Base-by-base conservation (phyloP, 2,888 invertebrate genomes). In the Cheilosia scutellata region DNA sequence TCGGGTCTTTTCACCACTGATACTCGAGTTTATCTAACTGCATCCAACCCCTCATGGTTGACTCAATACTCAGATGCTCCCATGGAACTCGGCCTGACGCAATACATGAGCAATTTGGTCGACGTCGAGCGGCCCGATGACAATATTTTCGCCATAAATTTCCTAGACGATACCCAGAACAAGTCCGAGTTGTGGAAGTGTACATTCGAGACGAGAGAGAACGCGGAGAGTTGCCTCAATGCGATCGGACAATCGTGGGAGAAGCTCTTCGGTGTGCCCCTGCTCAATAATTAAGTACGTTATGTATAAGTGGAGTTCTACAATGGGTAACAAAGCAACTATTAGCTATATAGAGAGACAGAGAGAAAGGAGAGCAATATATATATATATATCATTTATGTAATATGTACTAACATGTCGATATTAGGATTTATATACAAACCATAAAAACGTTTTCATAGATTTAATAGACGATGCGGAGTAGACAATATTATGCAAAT, bases 211-310 rank as follows among this genome's bases (percentile, higher is more conserved):
- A 93, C 94, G 1, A 83, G 88, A 6, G 90, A 91, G 51, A 93
- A 93, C 87, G 92, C 93, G 5, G 92, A 93, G 58, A 92, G 92
- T 66, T 93, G 93, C 57, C 91, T 94, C 2, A 92, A 92, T 88
- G 92, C 93, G 5, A 93, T 94, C 72, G 93, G 92, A 63, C 90
- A 92, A 79, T 93, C 93, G 0, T 94, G 94, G 94, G 93, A 94
- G 88, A 91, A 93, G 88, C 88, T 94, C 4, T 94, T 94, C 88
- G 94, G 94, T 40, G 93, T 94, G 76, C 93, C 94, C 42, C 89
- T 94, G 51, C 79, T 89, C 33, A 89, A 77, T 75, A 87, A 87
- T 79, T 88, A 79, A 40, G n/a, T 11, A 4, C 3, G 7, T 9
- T 9, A 33, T 31, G 40, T 25, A 9, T 20, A 42, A 13, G 60